These are phyloP conservation scores for Ectemnius continuus DNA, from an alignment of 2,888 invertebrate species.

Conservation along the genomic window DNA sequence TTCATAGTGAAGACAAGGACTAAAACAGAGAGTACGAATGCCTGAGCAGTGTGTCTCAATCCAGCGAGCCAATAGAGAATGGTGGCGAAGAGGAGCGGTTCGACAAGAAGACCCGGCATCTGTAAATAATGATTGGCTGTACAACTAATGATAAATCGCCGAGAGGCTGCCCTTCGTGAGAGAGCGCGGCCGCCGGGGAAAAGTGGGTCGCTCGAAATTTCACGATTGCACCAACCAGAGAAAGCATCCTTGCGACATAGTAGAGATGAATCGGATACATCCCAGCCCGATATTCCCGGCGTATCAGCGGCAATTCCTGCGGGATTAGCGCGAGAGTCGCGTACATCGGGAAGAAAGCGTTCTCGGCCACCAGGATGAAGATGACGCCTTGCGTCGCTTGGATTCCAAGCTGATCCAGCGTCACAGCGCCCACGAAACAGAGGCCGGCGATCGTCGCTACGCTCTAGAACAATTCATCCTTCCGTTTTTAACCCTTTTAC, in stretches of 20 bases:
- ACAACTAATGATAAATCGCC: no score
- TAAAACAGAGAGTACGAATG: conserved; percentile 85
- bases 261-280: conserved; percentile 89
- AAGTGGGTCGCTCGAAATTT: no score
- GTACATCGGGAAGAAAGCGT: conserved; percentile 95
- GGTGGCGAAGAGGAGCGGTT: conserved; percentile 89
- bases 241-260: conserved; percentile 88
- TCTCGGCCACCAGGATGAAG: conserved; percentile 93
- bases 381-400: conserved; percentile 93
- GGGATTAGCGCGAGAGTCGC: conserved; percentile 92
- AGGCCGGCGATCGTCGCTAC: conserved; percentile 89
- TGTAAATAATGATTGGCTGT: conserved; percentile 70
- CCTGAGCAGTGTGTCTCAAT: conserved; percentile 83
- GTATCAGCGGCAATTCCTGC: conserved; percentile 87
- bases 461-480: no score
- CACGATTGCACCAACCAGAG: conserved; percentile 83
- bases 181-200: no score
- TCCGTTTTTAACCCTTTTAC: no score
- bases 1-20: conserved; percentile 89
- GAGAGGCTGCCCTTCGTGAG: no score
- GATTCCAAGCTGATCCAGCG: conserved; percentile 88
- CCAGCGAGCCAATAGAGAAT: conserved; percentile 94
- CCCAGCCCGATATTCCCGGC: conserved; percentile 90
- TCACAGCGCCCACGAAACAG: conserved; percentile 88
- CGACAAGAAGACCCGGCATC: conserved; percentile 91